Base-by-base conservation (phyloP, 2,797 vertebrate genomes). In the Gobionotothen gibberifrons region DNA sequence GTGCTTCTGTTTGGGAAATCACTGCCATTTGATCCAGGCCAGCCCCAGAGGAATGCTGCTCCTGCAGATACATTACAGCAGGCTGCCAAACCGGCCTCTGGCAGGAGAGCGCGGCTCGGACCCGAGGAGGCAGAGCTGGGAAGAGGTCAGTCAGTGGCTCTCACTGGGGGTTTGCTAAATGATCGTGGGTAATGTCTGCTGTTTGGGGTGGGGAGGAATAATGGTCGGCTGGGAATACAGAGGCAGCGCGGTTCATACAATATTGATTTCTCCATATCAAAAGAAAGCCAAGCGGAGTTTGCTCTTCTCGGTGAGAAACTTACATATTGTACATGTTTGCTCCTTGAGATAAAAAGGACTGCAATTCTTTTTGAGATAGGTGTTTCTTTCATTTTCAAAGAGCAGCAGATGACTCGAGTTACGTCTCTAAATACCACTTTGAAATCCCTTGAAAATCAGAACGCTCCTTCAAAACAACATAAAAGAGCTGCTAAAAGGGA, bases 381-480 rank as follows among this genome's bases (percentile, higher is more conserved):
- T 90, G 39, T 69, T 76, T 77, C 89, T 93, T 93, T 93, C 81
- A 90, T 94, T 93, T 93, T 93, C 88, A 93, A 93, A 94, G 93
- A 92, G 85, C 49, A 29, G 82, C 86, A 92, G 90, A 93, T 87
- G 88, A 92, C 88, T 92, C 83, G 69, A 69, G 74, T 88, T 83
- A 90, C 83, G 88, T 86, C 91, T 94, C 87, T 92, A 93, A 92
- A 94, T 93, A 91, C 91, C 89, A 90, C 87, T 91, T 91, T 93
- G 87, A 94, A 93, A 94, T 92, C 91, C 91, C 83, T 88, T 85
- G 76, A 83, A 93, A 94, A 92, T 90, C 92, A 87, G 83, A 94
- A 90, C 62, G 69, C 73, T 87, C 70, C 78, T 36, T 85, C 90
- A 91, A 85, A 94, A 93, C 84, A 89, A 94, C 92, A 94, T 94